These are phyloP conservation scores for Ammodytes marinus DNA, from an alignment of 2,113 vertebrate species.

Conservation along the genomic window DNA sequence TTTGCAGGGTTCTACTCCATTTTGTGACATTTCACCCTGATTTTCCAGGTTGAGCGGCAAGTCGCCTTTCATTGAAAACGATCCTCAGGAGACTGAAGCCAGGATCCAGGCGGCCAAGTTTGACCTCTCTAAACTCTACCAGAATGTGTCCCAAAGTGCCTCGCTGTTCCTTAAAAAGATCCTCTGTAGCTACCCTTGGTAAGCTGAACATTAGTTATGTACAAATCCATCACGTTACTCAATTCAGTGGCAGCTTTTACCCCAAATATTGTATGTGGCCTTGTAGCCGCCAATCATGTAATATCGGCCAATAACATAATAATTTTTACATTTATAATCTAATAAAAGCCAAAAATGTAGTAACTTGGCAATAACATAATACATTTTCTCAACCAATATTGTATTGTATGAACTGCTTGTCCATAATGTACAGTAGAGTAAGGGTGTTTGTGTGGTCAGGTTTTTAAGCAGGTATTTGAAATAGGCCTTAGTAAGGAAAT, in stretches of 20 bases:
- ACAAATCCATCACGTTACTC: background rate
- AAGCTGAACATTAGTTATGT: slow-evolving; percentile 66
- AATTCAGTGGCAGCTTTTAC: background rate
- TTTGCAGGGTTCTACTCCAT: background rate
- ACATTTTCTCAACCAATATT: no score
- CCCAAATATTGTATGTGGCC: background rate
- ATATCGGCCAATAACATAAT: no score
- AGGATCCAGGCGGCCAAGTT: slow-evolving; percentile 94
- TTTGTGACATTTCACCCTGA: background rate
- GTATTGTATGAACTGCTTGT: no score
- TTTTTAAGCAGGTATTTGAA: no score
- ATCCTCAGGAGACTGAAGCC: slow-evolving; percentile 91
- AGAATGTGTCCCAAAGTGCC: slow-evolving; percentile 97
- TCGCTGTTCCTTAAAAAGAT: slow-evolving; percentile 97
- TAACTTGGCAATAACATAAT: no score
- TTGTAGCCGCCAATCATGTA: no score
- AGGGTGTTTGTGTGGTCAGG: no score
- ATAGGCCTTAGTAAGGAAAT: no score
- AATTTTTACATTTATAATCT: no score
- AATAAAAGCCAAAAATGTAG: no score
- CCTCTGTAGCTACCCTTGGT: slow-evolving; percentile 96
- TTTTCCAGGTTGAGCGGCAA: slow-evolving; percentile 92
- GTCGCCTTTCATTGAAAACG: slow-evolving; percentile 92
- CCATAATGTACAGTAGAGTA: no score
- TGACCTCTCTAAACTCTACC: slow-evolving; percentile 95